These are phyloP conservation scores for Coregonus ussuriensis DNA, from an alignment of 2,797 vertebrate species.

Conservation along the genomic window DNA sequence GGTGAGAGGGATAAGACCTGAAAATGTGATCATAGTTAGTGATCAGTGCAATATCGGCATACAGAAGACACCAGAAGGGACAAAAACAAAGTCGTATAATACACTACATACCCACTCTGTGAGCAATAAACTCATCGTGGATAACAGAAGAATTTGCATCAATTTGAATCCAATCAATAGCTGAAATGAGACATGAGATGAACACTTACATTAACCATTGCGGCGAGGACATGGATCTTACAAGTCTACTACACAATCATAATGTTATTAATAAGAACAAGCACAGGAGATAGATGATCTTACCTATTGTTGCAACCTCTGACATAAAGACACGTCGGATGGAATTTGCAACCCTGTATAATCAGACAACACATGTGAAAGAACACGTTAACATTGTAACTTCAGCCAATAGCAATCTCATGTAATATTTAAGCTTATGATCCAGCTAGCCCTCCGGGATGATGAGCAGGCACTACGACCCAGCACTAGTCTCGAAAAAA, in stretches of 20 bases:
- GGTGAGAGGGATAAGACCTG: slow-evolving; percentile 94
- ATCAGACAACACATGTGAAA: slow-evolving; percentile 6
- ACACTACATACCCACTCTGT: slow-evolving; percentile 88
- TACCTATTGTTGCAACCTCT: slow-evolving; percentile 94
- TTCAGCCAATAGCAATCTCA: background rate
- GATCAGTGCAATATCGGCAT: background rate
- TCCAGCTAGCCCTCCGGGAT: background rate
- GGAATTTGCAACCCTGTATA: slow-evolving; percentile 90
- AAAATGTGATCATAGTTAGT: slow-evolving; percentile 19
- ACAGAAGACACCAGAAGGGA: background rate
- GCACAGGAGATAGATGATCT: background rate
- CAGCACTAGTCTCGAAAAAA: too few relatives aligned
- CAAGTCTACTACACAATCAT: background rate
- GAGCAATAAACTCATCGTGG: slow-evolving; percentile 96
- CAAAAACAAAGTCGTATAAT: background rate
- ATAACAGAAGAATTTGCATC: slow-evolving; percentile 97
- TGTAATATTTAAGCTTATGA: background rate
- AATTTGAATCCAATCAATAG: slow-evolving; percentile 98
- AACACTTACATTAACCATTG: background rate
- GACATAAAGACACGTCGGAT: slow-evolving; percentile 92
- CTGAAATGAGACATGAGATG: slow-evolving; percentile 60
- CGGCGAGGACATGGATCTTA: background rate
- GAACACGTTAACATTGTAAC: background rate
- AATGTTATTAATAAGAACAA: background rate
- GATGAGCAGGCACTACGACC: too few relatives aligned